Base-by-base conservation (phyloP, 2,113 vertebrate genomes). In the Spilogale gracilis region DNA sequence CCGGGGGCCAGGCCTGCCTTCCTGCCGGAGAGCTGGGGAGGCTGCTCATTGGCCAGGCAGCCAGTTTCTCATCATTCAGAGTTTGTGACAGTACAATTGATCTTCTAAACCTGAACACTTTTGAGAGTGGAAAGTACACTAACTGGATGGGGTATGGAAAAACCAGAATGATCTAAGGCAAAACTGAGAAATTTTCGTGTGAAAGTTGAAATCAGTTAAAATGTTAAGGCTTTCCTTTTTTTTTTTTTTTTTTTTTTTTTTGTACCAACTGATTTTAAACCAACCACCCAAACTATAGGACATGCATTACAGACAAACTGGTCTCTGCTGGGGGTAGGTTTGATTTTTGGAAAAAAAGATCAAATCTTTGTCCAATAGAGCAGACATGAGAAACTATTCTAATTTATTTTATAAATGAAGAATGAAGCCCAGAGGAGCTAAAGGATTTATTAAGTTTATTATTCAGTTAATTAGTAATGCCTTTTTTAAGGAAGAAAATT, bases 121-220 rank as follows among this genome's bases (percentile, higher is more conserved):
- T 45, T 32, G 78, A 94, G 23, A 84, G 20, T 58, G 23, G 12
- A 63, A 87, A 78, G 3, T 25, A 73, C 1, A 71, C 82, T 63
- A 58, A 65, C 67, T 80, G n/a, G n/a, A 38, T 23, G n/a, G 16
- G 16, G 61, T 45, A 45, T 73, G 38, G 25, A 61, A 65, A 30
- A 65, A 16, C 14, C 32, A 65, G 52, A 48, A 58, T 45, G 18
- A n/a, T n/a, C 45, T 63, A 63, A 25, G 23, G 48, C 13, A 25
- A 45, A 65, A 56, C 3, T 7, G 32, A 67, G 27, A 20, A 8
- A 48, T 43, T 69, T 95, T 81, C 18, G 18, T 38, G 43, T 13
- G 25, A 94, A 92, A 67, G 8, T 54, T 84, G 14, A 94, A 83
- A 43, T 83, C 11, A 45, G 14, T 95, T 96, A 38, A 74, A 95